Percentiles rank a stretch among this genome's conserved stretches.
These are phyloP conservation scores for Alloscopus bannaensis DNA, from an alignment of 2,888 invertebrate genomes.

Conservation along the genomic window DNA sequence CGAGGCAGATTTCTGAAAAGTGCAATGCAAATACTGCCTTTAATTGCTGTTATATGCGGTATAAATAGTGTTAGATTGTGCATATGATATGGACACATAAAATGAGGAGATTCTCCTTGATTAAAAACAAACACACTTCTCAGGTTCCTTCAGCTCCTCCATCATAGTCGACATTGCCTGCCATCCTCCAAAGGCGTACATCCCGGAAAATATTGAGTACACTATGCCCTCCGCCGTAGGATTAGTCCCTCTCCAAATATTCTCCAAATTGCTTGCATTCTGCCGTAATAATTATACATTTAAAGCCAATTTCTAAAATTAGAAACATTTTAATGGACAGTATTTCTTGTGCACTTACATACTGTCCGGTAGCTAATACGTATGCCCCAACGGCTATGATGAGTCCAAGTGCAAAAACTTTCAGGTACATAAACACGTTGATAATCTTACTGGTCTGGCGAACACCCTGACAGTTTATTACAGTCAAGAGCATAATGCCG, in stretches of 20 bases:
- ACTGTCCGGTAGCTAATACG: conserved; percentile 37
- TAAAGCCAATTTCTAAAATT: no score
- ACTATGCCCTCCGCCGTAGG: conserved; percentile 65
- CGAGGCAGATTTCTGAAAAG: conserved; percentile 74
- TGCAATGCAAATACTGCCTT: background rate
- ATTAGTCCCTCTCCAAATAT: conserved; percentile 66
- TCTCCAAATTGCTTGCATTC: conserved; percentile 60
- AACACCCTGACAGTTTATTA: conserved; percentile 68
- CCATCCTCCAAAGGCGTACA: conserved; percentile 70
- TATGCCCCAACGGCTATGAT: conserved; percentile 66
- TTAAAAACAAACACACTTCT: conserved; percentile 63
- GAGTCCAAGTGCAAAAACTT: conserved; percentile 65
- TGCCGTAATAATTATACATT: no score
- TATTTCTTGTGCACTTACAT: conserved; percentile 27
- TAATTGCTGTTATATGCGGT: background rate
- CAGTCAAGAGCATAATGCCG: conserved; percentile 62
- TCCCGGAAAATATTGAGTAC: conserved; percentile 68
- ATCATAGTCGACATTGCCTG: conserved; percentile 69
- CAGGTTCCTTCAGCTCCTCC: conserved; percentile 71
- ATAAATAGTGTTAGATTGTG: background rate
- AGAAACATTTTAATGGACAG: no score
- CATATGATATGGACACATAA: no score
- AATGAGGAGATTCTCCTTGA: no score
- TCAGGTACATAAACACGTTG: conserved; percentile 68
- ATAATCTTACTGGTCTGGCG: conserved; percentile 60